Evolutionary conservation across 2,888 invertebrate species (phyloP).

Genomic region (Sipha maydis): DNA sequence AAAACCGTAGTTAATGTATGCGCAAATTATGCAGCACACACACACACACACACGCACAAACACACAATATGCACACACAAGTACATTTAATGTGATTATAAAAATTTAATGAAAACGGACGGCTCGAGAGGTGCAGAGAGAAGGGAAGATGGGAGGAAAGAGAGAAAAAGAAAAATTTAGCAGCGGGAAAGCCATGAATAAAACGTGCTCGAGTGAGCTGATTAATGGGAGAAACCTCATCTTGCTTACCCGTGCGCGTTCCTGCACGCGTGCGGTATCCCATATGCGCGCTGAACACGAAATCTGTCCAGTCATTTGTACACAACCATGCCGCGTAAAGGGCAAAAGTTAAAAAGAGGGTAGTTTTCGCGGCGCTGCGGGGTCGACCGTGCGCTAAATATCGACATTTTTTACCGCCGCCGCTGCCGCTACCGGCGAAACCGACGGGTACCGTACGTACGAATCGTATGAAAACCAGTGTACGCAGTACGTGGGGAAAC

Average conservation of each 20-base stretch:
- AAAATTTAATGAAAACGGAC: neutral
- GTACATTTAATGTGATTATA: no score
- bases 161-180: neutral
- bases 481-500: neutral
- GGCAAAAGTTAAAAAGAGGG: slow-evolving; percentile 30
- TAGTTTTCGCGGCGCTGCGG: neutral
- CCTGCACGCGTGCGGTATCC: neutral
- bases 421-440: neutral
- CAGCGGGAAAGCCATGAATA: neutral
- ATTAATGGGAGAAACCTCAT: slow-evolving; percentile 29
- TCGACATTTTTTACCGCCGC: neutral
- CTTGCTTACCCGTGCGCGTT: neutral
- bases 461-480: neutral
- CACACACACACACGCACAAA: no score
- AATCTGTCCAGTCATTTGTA: slow-evolving; percentile 38
- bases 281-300: slow-evolving; percentile 26
- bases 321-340: slow-evolving; percentile 3
- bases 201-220: slow-evolving; percentile 33
- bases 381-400: neutral
- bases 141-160: neutral
- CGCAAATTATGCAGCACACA: no score
- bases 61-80: no score
- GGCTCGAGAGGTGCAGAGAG: neutral
- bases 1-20: no score
- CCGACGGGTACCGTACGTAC: neutral